Evolutionary conservation across 2,888 invertebrate species (phyloP).

Genomic region (Cyclophora albipunctata): DNA sequence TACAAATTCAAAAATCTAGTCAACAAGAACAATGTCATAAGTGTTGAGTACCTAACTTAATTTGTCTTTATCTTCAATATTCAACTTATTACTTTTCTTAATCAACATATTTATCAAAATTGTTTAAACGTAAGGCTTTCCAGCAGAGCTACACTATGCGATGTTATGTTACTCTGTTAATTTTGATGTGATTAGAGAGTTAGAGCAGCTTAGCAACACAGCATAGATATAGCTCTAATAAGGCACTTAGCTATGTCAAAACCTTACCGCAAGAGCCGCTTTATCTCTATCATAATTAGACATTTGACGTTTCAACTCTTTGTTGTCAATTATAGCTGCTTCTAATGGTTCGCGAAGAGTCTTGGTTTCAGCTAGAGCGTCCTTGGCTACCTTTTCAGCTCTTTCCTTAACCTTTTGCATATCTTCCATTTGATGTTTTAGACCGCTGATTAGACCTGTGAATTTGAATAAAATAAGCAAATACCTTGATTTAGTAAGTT

Average conservation of each 20-base stretch:
- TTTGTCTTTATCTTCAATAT: no score
- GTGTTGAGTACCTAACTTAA: no score
- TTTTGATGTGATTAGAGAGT: no score
- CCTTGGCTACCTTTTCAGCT: conserved; percentile 81
- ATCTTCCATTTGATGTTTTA: conserved; percentile 85
- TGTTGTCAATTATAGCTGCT: conserved; percentile 80
- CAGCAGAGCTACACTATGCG: no score
- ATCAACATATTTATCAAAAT: no score
- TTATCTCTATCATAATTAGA: conserved; percentile 92
- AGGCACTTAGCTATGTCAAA: no score
- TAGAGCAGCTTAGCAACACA: no score
- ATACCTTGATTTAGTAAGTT: no score
- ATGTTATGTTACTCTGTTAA: no score
- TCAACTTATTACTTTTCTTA: no score
- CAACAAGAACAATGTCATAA: conserved; percentile 19
- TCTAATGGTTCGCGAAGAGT: conserved; percentile 83
- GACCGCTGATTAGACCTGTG: conserved; percentile 83
- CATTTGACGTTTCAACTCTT: conserved; percentile 83
- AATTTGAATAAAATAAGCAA: background rate
- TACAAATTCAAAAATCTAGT: background rate
- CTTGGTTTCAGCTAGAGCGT: conserved; percentile 83
- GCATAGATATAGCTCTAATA: no score
- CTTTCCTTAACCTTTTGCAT: conserved; percentile 85
- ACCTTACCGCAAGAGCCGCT: conserved; percentile 77
- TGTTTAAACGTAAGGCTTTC: no score